Conservation (phyloP, 2,888 invertebrate genomes). For the Petrophora chlorosata region DNA sequence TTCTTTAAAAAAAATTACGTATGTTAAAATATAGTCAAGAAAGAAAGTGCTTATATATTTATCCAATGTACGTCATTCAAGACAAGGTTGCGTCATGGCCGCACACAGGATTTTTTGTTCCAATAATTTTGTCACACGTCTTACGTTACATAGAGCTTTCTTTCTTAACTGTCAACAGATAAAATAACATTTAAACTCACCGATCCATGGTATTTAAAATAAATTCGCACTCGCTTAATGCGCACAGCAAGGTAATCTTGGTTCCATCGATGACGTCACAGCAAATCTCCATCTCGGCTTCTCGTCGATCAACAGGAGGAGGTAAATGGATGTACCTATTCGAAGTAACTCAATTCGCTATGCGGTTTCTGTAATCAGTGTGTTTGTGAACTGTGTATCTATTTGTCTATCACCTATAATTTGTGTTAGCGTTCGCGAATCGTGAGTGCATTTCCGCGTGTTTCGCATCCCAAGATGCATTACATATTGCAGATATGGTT, state of each 20-base stretch:
- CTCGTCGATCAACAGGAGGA: conserved; percentile 14
- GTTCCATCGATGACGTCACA: conserved; percentile 7
- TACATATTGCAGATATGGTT: too few relatives aligned
- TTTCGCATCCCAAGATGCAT: too few relatives aligned
- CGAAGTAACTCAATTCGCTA: conserved; percentile 40
- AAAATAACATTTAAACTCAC: conserved; percentile 45
- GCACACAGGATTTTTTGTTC: too few relatives aligned
- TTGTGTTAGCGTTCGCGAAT: not conserved
- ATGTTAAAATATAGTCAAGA: too few relatives aligned
- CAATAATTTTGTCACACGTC: too few relatives aligned
- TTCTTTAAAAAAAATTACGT: too few relatives aligned
- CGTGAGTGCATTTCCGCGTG: too few relatives aligned
- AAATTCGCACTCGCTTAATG: conserved; percentile 52
- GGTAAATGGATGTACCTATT: conserved; percentile 12
- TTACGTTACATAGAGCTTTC: too few relatives aligned
- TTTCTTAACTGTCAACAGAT: too few relatives aligned
- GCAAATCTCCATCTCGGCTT: conserved; percentile 15
- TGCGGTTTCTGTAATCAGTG: conserved; percentile 38
- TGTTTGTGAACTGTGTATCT: conserved; percentile 25
- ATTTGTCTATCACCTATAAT: not conserved
- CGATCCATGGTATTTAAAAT: conserved; percentile 32
- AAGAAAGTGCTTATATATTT: too few relatives aligned
- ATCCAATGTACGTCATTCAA: too few relatives aligned
- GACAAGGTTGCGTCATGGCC: too few relatives aligned
- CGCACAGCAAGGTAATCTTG: conserved; percentile 46